phyloP scores from a whole-genome alignment of 2,113 vertebrate genomes.

The Anarrhichthys ocellatus region DNA sequence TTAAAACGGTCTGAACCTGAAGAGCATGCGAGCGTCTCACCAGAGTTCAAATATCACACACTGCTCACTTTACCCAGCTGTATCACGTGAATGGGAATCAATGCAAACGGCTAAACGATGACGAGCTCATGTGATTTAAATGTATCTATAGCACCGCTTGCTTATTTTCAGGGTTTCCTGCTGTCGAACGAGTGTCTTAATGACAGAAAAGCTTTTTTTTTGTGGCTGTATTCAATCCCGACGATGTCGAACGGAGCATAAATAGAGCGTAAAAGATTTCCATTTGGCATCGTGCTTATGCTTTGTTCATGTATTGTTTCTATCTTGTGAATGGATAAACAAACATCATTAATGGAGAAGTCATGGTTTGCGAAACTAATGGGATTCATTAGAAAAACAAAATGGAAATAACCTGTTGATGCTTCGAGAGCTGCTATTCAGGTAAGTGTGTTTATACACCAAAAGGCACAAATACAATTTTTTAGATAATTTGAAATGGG shows the following conservation, averaged over 20 bases:
- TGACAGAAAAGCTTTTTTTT: neutral
- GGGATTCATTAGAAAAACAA: constrained; percentile 30
- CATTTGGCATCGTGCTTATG: neutral
- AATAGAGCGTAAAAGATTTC: constrained; percentile 7
- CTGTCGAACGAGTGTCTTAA: neutral
- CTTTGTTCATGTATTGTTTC: constrained; percentile 12
- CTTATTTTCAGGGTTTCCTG: neutral
- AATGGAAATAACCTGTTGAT: constrained; percentile 21
- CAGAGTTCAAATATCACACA: neutral
- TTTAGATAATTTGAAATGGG: neutral
- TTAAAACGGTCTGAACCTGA: neutral
- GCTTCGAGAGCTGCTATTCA: neutral
- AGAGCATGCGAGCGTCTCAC: neutral
- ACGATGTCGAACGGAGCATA: constrained; percentile 4
- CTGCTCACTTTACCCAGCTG: constrained; percentile 9
- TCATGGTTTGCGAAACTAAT: constrained; percentile 20
- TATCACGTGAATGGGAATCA: neutral
- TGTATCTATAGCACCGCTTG: neutral
- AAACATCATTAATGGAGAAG: constrained; percentile 5
- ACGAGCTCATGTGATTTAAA: neutral
- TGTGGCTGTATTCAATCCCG: neutral
- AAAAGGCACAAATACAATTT: neutral
- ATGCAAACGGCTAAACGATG: neutral
- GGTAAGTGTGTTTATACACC: neutral
- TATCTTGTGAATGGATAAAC: neutral